Percentiles rank a stretch among this genome's conserved stretches.
phyloP scores from a whole-genome alignment of 2,797 vertebrate species.

The Sternotherus odoratus region DNA sequence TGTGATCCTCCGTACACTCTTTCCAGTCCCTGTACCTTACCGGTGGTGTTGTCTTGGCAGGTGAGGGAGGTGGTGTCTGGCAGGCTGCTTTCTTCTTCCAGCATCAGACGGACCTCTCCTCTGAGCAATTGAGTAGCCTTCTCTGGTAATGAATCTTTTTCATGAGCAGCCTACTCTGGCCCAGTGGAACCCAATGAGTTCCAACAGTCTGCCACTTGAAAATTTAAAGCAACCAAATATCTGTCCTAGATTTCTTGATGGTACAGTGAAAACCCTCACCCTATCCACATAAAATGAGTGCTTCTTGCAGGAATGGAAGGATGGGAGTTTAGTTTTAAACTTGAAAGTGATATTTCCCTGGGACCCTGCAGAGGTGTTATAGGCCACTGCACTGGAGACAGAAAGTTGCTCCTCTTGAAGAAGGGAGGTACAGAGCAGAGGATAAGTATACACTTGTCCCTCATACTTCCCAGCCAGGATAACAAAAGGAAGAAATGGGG shows the following conservation, averaged over 20 bases:
- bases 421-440: not conserved
- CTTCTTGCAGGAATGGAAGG: not conserved
- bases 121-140: fast-evolving
- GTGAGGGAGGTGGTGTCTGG: not conserved
- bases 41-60: not conserved
- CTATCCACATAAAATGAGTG: not conserved
- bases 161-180: fast-evolving
- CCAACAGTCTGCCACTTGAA: not conserved
- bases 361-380: not conserved
- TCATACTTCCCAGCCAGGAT: not conserved
- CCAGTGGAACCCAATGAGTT: fast-evolving
- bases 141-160: not conserved
- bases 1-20: not conserved
- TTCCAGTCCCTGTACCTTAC: not conserved
- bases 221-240: not conserved
- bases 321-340: not conserved
- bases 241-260: not conserved
- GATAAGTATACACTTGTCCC: not conserved
- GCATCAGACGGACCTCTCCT: fast-evolving
- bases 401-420: fast-evolving
- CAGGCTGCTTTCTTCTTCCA: not conserved
- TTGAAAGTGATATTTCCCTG: not conserved
- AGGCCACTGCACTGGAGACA: fast-evolving
- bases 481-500: not conserved
- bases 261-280: fast-evolving